Evolutionary conservation across 2,888 invertebrate genomes (phyloP).

Genomic region (Scelioninae gen. 1): DNA sequence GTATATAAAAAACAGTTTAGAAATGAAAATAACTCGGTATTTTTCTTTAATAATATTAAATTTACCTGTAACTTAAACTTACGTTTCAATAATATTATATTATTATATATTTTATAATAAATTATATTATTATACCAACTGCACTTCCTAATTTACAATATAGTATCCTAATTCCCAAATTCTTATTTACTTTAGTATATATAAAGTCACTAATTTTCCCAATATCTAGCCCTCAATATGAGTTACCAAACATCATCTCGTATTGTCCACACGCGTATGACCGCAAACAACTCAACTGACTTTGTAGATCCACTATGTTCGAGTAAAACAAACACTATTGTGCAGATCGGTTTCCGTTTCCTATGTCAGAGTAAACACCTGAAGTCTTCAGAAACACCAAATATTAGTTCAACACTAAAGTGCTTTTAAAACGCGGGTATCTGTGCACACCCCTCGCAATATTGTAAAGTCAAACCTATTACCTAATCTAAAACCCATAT

Average conservation of each 20-base stretch:
- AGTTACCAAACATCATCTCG: neutral
- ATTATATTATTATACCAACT: too few species aligned
- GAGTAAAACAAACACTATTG: slow-evolving; percentile 46
- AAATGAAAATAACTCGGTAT: too few species aligned
- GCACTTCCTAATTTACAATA: too few species aligned
- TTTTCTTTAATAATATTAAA: too few species aligned
- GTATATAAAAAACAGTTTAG: too few species aligned
- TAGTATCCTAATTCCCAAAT: too few species aligned
- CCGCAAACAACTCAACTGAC: slow-evolving; percentile 5
- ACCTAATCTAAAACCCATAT: slow-evolving; percentile 81
- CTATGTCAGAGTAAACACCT: slow-evolving; percentile 43
- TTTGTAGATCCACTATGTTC: neutral
- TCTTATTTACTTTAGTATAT: too few species aligned
- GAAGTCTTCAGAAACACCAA: slow-evolving; percentile 49
- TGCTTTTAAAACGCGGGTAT: slow-evolving; percentile 38
- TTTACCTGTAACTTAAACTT: too few species aligned
- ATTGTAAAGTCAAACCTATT: slow-evolving; percentile 63
- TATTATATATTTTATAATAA: too few species aligned
- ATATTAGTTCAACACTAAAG: slow-evolving; percentile 54
- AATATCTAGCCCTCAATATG: too few species aligned
- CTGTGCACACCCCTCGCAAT: slow-evolving; percentile 49
- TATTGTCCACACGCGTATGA: slow-evolving; percentile 2
- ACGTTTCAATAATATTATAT: too few species aligned
- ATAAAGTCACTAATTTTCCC: too few species aligned
- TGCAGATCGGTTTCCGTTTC: slow-evolving; percentile 30